phyloP scores from a whole-genome alignment of 2,888 invertebrate species.

The Acleris holmiana region DNA sequence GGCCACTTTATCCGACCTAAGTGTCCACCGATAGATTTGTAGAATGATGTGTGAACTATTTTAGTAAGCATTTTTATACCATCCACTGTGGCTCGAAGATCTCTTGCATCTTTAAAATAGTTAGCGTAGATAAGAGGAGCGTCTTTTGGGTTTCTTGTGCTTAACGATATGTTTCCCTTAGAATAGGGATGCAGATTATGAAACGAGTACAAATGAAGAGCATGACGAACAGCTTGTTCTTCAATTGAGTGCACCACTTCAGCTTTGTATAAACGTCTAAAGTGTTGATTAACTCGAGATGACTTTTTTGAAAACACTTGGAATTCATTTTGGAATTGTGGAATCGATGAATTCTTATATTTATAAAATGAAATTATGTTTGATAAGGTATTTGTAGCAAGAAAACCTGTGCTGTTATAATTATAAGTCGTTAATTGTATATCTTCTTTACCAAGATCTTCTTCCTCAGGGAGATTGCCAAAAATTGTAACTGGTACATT shows the following conservation, averaged over 20 bases:
- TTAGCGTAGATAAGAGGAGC: conserved; percentile 86
- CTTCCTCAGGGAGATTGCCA: conserved; percentile 52
- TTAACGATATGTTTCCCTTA: conserved; percentile 81
- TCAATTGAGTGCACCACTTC: conserved; percentile 49
- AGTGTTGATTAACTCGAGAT: conserved; percentile 62
- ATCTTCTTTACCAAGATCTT: conserved; percentile 40
- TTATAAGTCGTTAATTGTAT: conserved; percentile 69
- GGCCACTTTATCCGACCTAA: conserved; percentile 54
- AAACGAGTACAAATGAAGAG: conserved; percentile 60
- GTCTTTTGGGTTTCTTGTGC: conserved; percentile 81
- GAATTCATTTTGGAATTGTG: conserved; percentile 60
- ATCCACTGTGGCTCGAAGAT: conserved; percentile 62
- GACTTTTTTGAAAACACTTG: conserved; percentile 56
- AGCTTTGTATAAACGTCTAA: conserved; percentile 47
- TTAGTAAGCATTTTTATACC: conserved; percentile 58
- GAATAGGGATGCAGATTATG: conserved; percentile 78
- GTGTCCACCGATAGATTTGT: conserved; percentile 53
- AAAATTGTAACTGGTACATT: conserved; percentile 64
- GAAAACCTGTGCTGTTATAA: conserved; percentile 74
- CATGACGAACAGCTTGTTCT: conserved; percentile 52
- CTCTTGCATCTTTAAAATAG: conserved; percentile 84
- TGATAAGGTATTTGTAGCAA: conserved; percentile 74
- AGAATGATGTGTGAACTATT: conserved; percentile 54
- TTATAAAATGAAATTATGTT: conserved; percentile 86
- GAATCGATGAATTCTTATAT: conserved; percentile 55